Conservation (phyloP, 1,140 invertebrate genomes). For the Anagrus nilaparvatae region DNA sequence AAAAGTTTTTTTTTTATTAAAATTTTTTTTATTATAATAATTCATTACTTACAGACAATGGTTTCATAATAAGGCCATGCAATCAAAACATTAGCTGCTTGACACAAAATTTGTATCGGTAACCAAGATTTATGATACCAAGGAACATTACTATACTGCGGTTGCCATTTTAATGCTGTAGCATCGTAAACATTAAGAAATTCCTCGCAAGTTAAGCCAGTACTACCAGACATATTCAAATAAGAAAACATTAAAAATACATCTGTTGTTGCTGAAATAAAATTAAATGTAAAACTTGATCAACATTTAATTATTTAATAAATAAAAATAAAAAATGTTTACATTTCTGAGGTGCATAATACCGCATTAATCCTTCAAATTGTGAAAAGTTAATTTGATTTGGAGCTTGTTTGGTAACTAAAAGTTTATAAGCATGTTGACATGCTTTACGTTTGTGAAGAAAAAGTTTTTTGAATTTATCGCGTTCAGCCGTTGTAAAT, state of each 20-base stretch:
- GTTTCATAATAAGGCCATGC: conserved; percentile 63
- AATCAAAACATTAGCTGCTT: conserved; percentile 51
- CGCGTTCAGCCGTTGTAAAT: conserved; percentile 77
- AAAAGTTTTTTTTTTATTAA: conserved; percentile 13
- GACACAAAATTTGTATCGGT: conserved; percentile 51
- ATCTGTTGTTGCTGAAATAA: conserved; percentile 56
- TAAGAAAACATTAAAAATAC: conserved; percentile 73
- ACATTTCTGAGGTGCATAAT: conserved; percentile 68
- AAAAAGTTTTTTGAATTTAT: conserved; percentile 76
- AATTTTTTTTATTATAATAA: conserved; percentile 10
- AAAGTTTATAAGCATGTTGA: conserved; percentile 68
- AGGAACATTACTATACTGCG: conserved; percentile 52
- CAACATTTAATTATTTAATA: conserved; percentile 4
- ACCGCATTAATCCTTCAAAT: conserved; percentile 71
- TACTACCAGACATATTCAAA: conserved; percentile 57
- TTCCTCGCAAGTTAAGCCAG: conserved; percentile 58
- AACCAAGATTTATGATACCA: conserved; percentile 58
- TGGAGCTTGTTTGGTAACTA: conserved; percentile 64
- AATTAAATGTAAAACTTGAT: conserved; percentile 3
- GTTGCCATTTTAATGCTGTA: conserved; percentile 62
- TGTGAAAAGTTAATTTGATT: conserved; percentile 60
- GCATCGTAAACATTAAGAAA: conserved; percentile 73
- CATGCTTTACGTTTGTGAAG: conserved; percentile 77
- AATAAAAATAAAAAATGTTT: conserved; percentile 26
- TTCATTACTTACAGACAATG: conserved; percentile 54